Evolutionary conservation across 2,888 invertebrate species (phyloP).

Genomic region (Ectropis crepuscularia): DNA sequence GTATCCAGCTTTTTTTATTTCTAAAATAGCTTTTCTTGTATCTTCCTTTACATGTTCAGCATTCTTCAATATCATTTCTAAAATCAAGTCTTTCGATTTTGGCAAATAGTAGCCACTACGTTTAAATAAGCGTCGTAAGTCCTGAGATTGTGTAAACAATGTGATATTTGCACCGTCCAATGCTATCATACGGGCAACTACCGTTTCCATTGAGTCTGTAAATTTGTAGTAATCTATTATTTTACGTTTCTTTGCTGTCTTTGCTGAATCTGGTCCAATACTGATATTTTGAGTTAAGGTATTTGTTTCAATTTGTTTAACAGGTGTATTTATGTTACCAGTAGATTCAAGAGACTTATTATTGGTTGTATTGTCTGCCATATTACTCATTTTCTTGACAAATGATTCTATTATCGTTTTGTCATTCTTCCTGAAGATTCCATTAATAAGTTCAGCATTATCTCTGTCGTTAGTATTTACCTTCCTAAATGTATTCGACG

Average conservation of each 20-base stretch:
- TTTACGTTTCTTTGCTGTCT: not conserved
- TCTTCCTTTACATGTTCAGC: slow-evolving; percentile 1
- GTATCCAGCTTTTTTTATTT: slow-evolving; percentile 1
- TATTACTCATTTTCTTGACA: too few relatives aligned
- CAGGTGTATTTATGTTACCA: too few relatives aligned
- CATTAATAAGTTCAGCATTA: too few relatives aligned
- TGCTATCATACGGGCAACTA: slow-evolving; percentile 1
- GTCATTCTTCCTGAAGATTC: too few relatives aligned
- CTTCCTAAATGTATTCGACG: not conserved
- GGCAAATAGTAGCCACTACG: slow-evolving; percentile 3
- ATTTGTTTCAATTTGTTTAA: not conserved
- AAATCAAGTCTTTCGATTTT: not conserved
- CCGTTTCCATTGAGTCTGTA: slow-evolving; percentile 5
- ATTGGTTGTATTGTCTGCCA: too few relatives aligned
- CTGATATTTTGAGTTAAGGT: not conserved
- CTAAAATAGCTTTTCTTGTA: not conserved
- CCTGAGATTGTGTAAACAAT: not conserved
- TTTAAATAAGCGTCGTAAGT: not conserved
- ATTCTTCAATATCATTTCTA: not conserved
- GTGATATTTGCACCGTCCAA: not conserved
- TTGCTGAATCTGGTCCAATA: not conserved
- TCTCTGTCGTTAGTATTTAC: too few relatives aligned
- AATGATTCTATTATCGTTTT: too few relatives aligned
- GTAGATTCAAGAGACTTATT: too few relatives aligned
- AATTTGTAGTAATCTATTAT: not conserved